A percentile compares a stretch with the other conserved stretches of the same genome.
Evolutionary conservation across 2,797 vertebrate species (phyloP).

Genomic region (Nannoperca obscura): DNA sequence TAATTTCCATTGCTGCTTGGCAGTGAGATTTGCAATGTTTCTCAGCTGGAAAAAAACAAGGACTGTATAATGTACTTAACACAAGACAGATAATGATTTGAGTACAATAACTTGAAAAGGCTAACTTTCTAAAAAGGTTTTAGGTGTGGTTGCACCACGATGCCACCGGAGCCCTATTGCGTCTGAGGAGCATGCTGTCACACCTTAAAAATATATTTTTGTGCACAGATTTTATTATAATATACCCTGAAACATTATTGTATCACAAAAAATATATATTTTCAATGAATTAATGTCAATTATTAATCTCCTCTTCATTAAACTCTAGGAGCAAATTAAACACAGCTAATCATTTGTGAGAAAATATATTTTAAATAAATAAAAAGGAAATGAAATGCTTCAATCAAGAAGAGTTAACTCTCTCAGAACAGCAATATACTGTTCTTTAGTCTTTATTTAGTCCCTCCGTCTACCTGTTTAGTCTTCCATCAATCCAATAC

Average conservation of each 20-base stretch:
- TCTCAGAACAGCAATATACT: not conserved
- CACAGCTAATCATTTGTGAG: not conserved
- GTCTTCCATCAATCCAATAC: not conserved
- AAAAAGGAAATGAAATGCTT: not conserved
- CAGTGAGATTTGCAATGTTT: too few relatives aligned
- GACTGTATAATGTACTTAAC: not conserved
- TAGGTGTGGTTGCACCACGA: not conserved
- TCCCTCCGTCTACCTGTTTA: not conserved
- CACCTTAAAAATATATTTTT: not conserved
- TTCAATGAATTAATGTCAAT: not conserved
- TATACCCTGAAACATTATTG: not conserved
- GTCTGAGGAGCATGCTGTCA: fast-evolving
- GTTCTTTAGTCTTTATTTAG: not conserved
- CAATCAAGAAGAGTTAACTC: not conserved
- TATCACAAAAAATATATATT: not conserved
- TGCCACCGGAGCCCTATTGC: not conserved
- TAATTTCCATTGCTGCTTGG: too few relatives aligned
- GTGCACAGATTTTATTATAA: not conserved
- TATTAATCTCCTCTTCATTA: not conserved
- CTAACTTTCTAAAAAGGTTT: not conserved
- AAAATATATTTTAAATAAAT: not conserved
- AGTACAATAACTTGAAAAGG: not conserved
- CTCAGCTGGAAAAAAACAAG: too few relatives aligned
- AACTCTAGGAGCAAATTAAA: not conserved
- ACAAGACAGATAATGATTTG: not conserved